Evolutionary conservation across 2,113 vertebrate genomes (phyloP).

Genomic region (Pteropus alecto): DNA sequence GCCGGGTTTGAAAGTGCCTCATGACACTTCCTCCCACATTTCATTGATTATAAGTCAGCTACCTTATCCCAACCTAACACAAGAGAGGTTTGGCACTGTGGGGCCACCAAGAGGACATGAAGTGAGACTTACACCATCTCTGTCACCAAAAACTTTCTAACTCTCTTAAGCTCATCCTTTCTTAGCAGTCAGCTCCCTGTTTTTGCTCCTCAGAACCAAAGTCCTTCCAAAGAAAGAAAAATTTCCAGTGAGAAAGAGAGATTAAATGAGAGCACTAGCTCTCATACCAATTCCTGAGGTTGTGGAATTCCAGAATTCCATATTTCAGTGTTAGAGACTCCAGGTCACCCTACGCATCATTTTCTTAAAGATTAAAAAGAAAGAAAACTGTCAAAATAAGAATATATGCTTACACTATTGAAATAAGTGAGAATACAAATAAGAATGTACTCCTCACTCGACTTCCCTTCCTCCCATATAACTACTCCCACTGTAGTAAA

Average conservation of each 20-base stretch:
- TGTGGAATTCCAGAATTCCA: neutral
- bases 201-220: neutral
- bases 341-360: neutral
- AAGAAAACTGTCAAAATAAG: neutral
- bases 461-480: neutral
- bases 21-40: rapidly evolving
- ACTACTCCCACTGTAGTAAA: neutral
- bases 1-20: neutral
- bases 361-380: neutral
- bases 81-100: rapidly evolving
- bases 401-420: neutral
- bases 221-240: neutral
- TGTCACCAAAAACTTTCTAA: neutral
- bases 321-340: neutral
- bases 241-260: neutral
- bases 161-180: neutral
- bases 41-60: neutral
- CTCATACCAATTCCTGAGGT: neutral
- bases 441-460: neutral
- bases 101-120: neutral
- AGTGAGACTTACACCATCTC: neutral
- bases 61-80: neutral
- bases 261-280: neutral
- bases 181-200: neutral
- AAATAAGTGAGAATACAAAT: neutral